Base-by-base conservation (phyloP, 2,113 vertebrate genomes). In the Prolemur simus region DNA sequence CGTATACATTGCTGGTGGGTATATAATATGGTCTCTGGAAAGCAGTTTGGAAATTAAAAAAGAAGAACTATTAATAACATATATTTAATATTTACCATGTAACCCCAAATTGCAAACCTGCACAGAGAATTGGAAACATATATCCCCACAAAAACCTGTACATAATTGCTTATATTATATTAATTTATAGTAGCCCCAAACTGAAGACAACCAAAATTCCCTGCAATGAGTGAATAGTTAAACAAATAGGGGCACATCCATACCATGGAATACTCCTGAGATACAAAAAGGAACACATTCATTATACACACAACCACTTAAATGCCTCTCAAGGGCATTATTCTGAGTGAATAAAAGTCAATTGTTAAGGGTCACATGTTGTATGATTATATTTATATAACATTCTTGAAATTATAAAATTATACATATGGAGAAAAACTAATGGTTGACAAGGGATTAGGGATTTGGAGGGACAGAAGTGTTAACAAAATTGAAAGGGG, bases 1-100 rank as follows among this genome's bases (percentile, higher is more conserved):
- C 29, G 60, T n/a, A 1, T 0, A 27, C 20, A 32, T 11, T 71
- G 32, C 45, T 7, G 2, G 1, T 34, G 34, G 6, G 14, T 52
- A 39, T 5, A 3, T 4, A 14, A 11, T 23, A 7, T 17, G 18
- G 27, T 69, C 8, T 71, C 34, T 29, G 1, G 39, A 20, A 77
- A 68, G 78, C 4, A 17, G 1, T 34, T 34, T 20, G 29, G 42
- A 87, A 42, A 45, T 76, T 39, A 42, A 64, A 37, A 73, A 80
- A 68, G 17, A 52, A 52, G 52, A 52, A 52, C 52, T 52, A 52
- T 52, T 52, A 17, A 17, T 52, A 52, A 29, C 15, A 42, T 27
- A 10, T 84, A 60, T 27, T 60, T 27, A 60, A 20, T 60, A 20
- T 27, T 64, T 89, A 14, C 34, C 17, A 63, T 21, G 29, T 47